Evolutionary conservation across 2,113 vertebrate species (phyloP), one percentile per base, ranked within the genome.

Genomic region (Varanus salvator): DNA sequence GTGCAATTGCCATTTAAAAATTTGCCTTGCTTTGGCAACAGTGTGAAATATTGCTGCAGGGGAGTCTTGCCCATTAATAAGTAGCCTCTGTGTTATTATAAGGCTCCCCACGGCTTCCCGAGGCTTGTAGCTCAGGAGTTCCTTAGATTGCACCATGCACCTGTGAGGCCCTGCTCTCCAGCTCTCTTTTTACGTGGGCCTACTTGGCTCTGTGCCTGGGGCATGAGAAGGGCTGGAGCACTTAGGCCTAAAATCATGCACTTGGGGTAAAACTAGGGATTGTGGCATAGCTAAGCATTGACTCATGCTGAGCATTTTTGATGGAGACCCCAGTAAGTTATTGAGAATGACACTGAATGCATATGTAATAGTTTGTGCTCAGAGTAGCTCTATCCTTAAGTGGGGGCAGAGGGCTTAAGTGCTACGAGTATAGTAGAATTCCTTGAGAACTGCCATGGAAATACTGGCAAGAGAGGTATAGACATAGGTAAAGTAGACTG

Each of bases 221-320:
- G 21, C 60, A 64, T 19, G 60, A 64, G 60, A 64, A 19, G 21
- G 9, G 21, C 60, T 64, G 57, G 34, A 21, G 80, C 60, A 83
- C 19, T 83, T 64, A 83, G 38, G 34, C 57, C 57, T 66, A 64
- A 83, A 64, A 83, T 64, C 64, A 83, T 83, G 81, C 81, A 83
- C 34, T 83, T n/a, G 31, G 69, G 80, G 57, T 60, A 81, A 81
- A 81, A 81, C n/a, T 19, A 60, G n/a, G 52, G 57, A 60, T 44
- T 11, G 38, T 83, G 81, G 60, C 34, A 15, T 66, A 83, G 38
- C 14, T 83, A 66, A 64, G n/a, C 21, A 83, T 17, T 25, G 80
- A 83, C 21, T 9, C 12, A 38, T 60, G 38, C 25, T 64, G 34
- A 83, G n/a, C 34, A 64, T 66, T 83, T 83, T 66, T 83, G 34